Evolutionary conservation across 53 echinoderm and acorn worm genomes (phyloP).

Genomic region (Patiria pectinifera): DNA sequence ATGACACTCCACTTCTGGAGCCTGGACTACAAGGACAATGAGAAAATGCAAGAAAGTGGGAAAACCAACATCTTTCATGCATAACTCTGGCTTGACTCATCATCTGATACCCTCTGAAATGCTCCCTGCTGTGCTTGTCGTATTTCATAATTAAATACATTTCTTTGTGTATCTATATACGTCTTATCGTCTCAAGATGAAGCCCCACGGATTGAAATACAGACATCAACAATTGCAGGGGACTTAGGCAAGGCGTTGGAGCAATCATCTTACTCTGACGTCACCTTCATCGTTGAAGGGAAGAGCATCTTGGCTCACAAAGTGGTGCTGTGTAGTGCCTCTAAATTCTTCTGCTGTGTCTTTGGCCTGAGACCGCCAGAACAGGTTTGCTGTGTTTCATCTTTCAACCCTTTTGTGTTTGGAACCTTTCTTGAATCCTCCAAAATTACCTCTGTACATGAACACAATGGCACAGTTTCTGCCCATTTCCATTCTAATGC

Average conservation of each 20-base stretch:
- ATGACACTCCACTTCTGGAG: no score
- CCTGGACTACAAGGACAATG: no score
- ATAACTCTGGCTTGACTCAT: no score
- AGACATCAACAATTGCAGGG: constrained; percentile 70
- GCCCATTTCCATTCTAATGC: no score
- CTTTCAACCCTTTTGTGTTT: background rate
- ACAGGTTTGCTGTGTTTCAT: constrained; percentile 34
- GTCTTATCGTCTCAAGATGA: constrained; percentile 41
- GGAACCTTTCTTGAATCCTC: no score
- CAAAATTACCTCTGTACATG: background rate
- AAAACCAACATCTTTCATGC: no score
- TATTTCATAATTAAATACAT: no score
- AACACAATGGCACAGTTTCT: no score
- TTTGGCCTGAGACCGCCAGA: constrained; percentile 75
- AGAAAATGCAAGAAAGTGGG: no score
- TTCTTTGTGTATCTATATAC: background rate
- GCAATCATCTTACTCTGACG: constrained; percentile 73
- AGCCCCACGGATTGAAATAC: constrained; percentile 84
- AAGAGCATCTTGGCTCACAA: constrained; percentile 67
- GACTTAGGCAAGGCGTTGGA: constrained; percentile 68
- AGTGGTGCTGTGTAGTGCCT: constrained; percentile 79
- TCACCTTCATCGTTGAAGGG: constrained; percentile 75
- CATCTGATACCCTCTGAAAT: no score
- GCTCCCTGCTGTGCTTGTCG: no score
- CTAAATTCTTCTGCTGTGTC: constrained; percentile 77